Evolutionary conservation across 2,888 invertebrate species (phyloP).

Genomic region (Cataglyphis altisquamis): DNA sequence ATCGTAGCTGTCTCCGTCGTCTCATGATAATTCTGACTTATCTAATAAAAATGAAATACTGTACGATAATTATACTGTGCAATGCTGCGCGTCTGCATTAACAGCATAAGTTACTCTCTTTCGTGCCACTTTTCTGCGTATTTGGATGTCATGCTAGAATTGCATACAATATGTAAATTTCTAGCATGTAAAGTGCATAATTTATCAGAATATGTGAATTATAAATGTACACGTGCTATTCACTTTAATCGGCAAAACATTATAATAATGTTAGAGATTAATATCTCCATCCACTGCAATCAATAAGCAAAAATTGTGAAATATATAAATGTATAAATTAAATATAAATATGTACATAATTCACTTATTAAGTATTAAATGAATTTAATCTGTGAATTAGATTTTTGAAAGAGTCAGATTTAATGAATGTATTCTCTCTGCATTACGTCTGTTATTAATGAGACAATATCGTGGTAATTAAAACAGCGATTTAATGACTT

Average conservation of each 20-base stretch:
- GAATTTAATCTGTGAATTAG: background rate
- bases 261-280: constrained; percentile 20
- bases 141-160: constrained; percentile 3
- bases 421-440: background rate
- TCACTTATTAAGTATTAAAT: background rate
- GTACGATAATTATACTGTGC: constrained; percentile 1
- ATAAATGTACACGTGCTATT: background rate
- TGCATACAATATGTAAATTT: constrained; percentile 37
- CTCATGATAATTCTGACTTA: constrained; percentile 21
- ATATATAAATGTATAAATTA: too few species aligned
- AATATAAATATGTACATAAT: background rate
- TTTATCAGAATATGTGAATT: background rate
- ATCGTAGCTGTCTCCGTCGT: background rate
- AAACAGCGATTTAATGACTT: constrained; percentile 63
- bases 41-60: constrained; percentile 24
- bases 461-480: constrained; percentile 38
- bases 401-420: background rate
- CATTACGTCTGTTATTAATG: background rate
- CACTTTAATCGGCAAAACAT: constrained; percentile 33
- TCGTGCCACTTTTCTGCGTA: constrained; percentile 6
- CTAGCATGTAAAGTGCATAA: background rate
- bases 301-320: constrained; percentile 9
- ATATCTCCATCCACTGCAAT: background rate
- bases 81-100: background rate
- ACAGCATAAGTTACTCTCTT: constrained; percentile 10